Conservation (phyloP, 2,797 vertebrate species). For the Perodicticus potto region DNA sequence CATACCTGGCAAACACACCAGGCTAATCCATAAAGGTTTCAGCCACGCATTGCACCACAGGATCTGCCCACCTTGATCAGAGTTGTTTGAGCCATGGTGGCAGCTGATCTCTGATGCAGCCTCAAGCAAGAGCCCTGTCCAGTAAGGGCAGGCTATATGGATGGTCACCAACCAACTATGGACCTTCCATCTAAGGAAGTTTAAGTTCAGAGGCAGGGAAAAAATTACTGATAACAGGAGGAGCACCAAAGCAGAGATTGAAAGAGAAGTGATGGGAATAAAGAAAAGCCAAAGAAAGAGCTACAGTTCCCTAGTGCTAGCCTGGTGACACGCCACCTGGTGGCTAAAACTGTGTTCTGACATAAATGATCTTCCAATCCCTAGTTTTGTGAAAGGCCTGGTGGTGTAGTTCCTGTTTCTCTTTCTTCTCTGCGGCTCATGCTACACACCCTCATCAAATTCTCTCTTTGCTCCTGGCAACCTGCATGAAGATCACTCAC, state of each 20-base stretch:
- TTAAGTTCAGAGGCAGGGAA: neutral
- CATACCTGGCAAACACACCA: neutral
- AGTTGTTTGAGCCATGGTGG: neutral
- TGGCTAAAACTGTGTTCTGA: neutral
- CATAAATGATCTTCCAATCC: neutral
- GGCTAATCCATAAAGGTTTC: neutral
- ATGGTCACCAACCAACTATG: neutral
- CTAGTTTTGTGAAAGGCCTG: neutral
- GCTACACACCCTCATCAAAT: neutral
- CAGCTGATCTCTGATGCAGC: neutral
- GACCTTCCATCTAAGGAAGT: neutral
- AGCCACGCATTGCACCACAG: too few relatives aligned
- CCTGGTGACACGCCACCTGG: neutral
- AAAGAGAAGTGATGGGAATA: neutral
- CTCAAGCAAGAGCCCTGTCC: neutral
- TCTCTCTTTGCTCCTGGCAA: neutral
- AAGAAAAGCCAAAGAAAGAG: neutral
- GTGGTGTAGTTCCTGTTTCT: neutral
- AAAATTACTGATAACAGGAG: neutral
- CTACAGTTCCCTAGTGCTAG: neutral
- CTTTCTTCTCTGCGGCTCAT: neutral
- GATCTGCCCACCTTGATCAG: neutral
- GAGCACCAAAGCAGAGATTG: neutral
- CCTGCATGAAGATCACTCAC: neutral
- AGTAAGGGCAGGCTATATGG: neutral